These are phyloP conservation scores for Fregetta grallaria DNA, from an alignment of 2,113 vertebrate species.

Conservation along the genomic window DNA sequence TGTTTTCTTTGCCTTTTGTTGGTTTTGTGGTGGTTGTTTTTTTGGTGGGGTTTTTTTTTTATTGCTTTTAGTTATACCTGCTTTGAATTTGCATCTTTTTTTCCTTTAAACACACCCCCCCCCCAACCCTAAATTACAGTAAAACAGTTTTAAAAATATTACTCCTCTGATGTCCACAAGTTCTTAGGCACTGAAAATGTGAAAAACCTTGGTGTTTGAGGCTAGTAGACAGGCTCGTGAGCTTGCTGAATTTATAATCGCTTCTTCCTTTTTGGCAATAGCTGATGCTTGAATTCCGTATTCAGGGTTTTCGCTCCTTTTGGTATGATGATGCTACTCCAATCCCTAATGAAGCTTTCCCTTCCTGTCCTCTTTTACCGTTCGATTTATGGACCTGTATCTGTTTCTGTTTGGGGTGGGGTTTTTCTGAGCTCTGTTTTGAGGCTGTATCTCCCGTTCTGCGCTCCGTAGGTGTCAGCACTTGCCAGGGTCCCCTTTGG, in stretches of 20 bases:
- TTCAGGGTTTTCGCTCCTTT: not conserved
- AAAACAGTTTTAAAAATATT: not conserved
- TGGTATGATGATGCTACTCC: not conserved
- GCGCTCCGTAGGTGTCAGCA: not conserved
- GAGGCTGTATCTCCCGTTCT: not conserved
- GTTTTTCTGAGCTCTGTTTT: not conserved
- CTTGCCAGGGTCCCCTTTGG: not conserved
- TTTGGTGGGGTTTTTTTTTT: not conserved
- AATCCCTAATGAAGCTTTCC: not conserved
- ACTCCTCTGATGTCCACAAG: not conserved
- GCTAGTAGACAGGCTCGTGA: not conserved
- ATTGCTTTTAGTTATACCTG: not conserved
- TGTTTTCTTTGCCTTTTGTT: not conserved
- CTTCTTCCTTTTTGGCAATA: not conserved
- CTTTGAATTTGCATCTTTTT: not conserved
- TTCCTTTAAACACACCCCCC: not conserved
- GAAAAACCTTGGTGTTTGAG: not conserved
- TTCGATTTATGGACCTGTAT: not conserved
- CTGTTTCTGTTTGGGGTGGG: not conserved
- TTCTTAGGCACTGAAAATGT: not conserved
- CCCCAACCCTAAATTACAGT: too few species aligned
- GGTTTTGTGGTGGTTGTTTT: not conserved
- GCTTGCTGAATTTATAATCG: not conserved
- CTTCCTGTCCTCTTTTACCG: not conserved
- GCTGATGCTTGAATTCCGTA: rapidly evolving